phyloP scores from a whole-genome alignment of 2,888 invertebrate genomes.

The Mesorhabditis spiculigera region DNA sequence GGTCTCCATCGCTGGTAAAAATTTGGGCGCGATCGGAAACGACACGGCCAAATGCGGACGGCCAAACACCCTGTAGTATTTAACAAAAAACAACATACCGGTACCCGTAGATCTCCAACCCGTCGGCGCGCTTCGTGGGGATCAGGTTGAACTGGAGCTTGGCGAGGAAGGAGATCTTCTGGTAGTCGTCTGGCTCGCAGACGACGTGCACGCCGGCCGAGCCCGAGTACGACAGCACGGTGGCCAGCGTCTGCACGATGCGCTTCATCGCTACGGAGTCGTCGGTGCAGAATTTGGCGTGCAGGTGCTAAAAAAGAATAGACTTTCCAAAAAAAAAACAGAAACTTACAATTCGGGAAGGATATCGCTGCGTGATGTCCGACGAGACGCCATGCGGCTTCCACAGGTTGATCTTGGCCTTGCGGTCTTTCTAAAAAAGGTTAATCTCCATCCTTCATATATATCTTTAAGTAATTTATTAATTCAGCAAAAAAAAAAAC shows the following conservation, averaged over 20 bases:
- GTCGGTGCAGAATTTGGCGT: not conserved
- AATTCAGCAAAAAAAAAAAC: no score
- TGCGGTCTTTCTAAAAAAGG: not conserved
- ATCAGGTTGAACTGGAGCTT: not conserved
- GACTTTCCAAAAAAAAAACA: no score
- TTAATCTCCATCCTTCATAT: no score
- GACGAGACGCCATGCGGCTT: not conserved
- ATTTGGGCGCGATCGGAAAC: no score
- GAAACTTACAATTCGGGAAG: not conserved
- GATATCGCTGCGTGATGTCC: not conserved
- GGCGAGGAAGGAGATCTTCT: slow-evolving; percentile 2
- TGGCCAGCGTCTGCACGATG: slow-evolving; percentile 1
- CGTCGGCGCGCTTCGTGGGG: not conserved
- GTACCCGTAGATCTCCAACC: not conserved
- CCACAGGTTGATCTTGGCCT: not conserved
- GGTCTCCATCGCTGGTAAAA: no score
- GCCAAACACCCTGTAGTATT: no score
- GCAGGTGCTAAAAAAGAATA: not conserved
- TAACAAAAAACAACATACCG: no score
- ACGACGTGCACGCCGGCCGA: slow-evolving; percentile 1
- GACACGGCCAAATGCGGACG: no score
- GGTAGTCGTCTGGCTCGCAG: slow-evolving; percentile 2
- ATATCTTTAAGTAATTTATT: not conserved
- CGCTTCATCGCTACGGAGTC: not conserved
- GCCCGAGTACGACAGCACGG: not conserved